Percentiles rank a stretch among this genome's conserved stretches.
These are phyloP conservation scores for Leptestheria dahalacensis DNA, from an alignment of 1,140 invertebrate genomes.

Conservation along the genomic window DNA sequence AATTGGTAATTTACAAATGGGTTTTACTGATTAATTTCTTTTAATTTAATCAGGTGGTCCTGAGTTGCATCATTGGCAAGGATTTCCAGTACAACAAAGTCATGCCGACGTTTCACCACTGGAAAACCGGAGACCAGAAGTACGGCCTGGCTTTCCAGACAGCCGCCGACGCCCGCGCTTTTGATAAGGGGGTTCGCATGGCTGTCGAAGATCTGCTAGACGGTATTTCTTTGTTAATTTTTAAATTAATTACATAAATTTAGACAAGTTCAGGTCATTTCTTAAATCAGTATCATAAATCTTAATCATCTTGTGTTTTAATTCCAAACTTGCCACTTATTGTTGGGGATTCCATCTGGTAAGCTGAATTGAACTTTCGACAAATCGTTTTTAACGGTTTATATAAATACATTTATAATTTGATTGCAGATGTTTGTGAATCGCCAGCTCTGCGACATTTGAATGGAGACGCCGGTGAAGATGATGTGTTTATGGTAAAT, in stretches of 20 bases:
- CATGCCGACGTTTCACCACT: conserved; percentile 96
- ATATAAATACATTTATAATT: conserved; percentile 1
- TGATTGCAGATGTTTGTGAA: background rate
- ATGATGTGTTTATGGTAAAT: conserved; percentile 71
- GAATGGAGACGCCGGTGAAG: conserved; percentile 50
- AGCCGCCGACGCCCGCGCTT: conserved; percentile 79
- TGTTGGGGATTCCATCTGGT: background rate
- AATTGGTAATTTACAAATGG: no score
- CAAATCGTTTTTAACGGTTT: no score
- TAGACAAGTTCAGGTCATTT: no score
- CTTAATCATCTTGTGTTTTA: background rate
- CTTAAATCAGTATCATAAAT: conserved; percentile 13
- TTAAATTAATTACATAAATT: no score
- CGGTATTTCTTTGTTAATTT: no score
- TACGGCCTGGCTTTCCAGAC: conserved; percentile 91
- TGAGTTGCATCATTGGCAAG: conserved; percentile 87
- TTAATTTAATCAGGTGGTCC: conserved; percentile 52
- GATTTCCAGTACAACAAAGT: conserved; percentile 95
- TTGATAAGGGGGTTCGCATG: conserved; percentile 77
- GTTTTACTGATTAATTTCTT: background rate
- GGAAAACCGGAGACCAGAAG: conserved; percentile 85
- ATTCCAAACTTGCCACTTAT: background rate
- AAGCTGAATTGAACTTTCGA: no score
- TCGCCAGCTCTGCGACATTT: conserved; percentile 11
- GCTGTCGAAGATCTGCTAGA: conserved; percentile 81